Evolutionary conservation across 2,888 invertebrate genomes (phyloP), one percentile per base, ranked within the genome.

Genomic region (Gisinianus flammeolus): DNA sequence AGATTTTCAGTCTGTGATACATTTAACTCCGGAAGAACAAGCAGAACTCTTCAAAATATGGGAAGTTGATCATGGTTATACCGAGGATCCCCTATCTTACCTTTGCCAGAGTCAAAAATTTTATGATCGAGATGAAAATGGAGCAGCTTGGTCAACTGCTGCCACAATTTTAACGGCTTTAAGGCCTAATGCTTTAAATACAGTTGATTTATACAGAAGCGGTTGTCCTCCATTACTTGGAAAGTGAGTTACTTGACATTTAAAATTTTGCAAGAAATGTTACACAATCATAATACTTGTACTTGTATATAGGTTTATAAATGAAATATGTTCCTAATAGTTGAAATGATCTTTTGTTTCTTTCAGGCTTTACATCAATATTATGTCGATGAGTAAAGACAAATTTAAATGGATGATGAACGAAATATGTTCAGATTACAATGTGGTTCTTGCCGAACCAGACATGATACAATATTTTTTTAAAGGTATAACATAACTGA

Each of bases 391-490:
- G 75, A 77, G 52, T 35, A 52, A n/a, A 28, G 62, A 66, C 22
- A 30, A 64, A 31, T 77, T 52, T 67, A 35, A 66, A 31, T 72
- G 64, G 10, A 58, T 83, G 19, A 78, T 79, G 16, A 80, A 80
- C 24, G 75, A 78, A 24, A 44, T 80, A 5, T 78, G 75, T 33
- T 70, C 73, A 52, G 26, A 62, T 22, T 62, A 62, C 16, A 70
- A 77, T 8, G 44, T 74, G 16, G 35, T 69, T 16, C 52, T 72
- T 68, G 31, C 62, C 19, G 77, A 81, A 33, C 86, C 87, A 31
- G 88, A 89, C 3, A 87, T 92, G 52, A 84, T 92, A 75, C 87
- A 88, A 72, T 91, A 91, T 86, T 90, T 93, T 79, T 91, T 90
- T 85, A 88, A 90, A 87, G 91, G 92, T 92, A 85, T n/a, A n/a